phyloP scores from a whole-genome alignment of 2,113 vertebrate genomes.

The Archocentrus centrarchus region DNA sequence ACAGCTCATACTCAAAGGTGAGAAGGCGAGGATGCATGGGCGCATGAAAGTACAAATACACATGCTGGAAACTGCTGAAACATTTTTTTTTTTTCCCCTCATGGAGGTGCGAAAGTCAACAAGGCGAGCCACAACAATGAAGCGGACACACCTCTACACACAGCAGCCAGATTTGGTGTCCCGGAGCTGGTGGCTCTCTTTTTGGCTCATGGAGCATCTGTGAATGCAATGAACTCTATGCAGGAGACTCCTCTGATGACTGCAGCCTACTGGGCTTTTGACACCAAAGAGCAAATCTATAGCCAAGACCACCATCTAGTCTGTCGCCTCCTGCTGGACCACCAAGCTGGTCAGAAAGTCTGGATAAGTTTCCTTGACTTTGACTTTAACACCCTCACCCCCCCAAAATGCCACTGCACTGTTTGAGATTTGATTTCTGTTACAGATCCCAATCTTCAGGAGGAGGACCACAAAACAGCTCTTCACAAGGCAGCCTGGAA shows the following conservation, averaged over 20 bases:
- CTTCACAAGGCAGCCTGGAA: conserved; percentile 98
- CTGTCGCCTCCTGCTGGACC: conserved; percentile 90
- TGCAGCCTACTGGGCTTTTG: conserved; percentile 90
- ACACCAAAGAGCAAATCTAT: conserved; percentile 88
- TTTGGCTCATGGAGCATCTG: conserved; percentile 82
- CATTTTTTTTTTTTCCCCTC: neutral
- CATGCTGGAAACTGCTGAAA: neutral
- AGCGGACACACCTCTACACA: conserved; percentile 91
- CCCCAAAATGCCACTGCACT: neutral
- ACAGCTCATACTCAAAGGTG: conserved; percentile 90
- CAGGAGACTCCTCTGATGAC: conserved; percentile 90
- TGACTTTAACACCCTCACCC: neutral
- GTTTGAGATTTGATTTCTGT: neutral
- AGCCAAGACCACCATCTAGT: conserved; percentile 88
- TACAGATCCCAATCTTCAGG: conserved; percentile 84
- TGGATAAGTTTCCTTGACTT: neutral
- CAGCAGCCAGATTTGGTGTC: conserved; percentile 85
- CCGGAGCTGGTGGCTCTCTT: conserved; percentile 89
- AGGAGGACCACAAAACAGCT: conserved; percentile 90
- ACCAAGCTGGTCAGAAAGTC: conserved; percentile 75
- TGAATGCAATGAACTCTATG: conserved; percentile 85
- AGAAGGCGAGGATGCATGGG: neutral
- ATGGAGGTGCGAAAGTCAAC: conserved; percentile 89
- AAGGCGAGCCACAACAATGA: conserved; percentile 85
- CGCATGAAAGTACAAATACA: neutral